These are phyloP conservation scores for Equus quagga DNA, from an alignment of 2,113 vertebrate species.

Conservation along the genomic window DNA sequence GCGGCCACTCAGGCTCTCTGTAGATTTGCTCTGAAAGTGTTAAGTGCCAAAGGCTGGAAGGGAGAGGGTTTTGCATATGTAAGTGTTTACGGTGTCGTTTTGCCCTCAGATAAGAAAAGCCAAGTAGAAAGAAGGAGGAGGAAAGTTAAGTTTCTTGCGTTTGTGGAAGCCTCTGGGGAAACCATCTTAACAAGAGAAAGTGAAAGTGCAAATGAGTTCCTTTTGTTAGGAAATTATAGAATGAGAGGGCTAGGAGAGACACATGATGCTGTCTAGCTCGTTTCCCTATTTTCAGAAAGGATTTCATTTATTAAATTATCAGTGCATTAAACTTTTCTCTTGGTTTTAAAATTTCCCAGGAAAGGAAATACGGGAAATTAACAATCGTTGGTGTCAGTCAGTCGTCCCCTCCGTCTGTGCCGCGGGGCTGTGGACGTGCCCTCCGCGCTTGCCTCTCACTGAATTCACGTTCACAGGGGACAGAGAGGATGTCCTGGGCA, in stretches of 20 bases:
- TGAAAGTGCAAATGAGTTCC: background rate
- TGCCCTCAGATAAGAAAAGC: background rate
- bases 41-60: background rate
- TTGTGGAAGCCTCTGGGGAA: background rate
- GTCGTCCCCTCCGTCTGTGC: background rate
- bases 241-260: background rate
- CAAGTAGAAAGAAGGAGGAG: background rate
- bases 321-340: background rate
- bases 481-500: background rate
- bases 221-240: background rate
- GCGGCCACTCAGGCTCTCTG: background rate
- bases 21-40: slow-evolving; percentile 13
- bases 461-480: background rate
- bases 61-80: background rate
- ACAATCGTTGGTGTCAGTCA: background rate
- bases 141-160: background rate
- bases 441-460: background rate
- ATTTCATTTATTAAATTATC: background rate
- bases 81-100: background rate
- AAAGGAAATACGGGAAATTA: background rate
- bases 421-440: too few relatives aligned
- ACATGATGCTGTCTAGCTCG: background rate
- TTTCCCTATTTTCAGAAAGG: background rate
- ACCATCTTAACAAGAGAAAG: background rate
- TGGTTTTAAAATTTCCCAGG: background rate